Evolutionary conservation across 64 coral and sea anemone genomes (phyloP).

Genomic region (Acropora yongei): DNA sequence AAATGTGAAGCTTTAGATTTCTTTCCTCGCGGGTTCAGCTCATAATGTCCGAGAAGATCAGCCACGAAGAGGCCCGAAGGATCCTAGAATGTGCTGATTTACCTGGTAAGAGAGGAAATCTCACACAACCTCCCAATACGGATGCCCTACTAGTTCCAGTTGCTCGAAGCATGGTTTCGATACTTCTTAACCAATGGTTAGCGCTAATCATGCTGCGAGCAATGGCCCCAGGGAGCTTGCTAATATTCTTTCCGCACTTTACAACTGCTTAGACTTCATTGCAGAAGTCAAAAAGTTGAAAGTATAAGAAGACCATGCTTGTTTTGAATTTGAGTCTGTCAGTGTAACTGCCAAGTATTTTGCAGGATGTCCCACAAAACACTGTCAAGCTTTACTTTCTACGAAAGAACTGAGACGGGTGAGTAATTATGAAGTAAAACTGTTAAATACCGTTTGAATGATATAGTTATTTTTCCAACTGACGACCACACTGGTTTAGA

Average conservation of each 20-base stretch:
- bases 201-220: too few species aligned
- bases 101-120: conserved; percentile 24
- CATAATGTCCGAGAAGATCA: conserved; percentile 6
- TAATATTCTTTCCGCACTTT: too few species aligned
- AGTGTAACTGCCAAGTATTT: background rate
- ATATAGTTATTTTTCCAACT: too few species aligned
- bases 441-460: background rate
- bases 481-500: too few species aligned
- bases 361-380: background rate
- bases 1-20: background rate
- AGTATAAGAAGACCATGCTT: too few species aligned
- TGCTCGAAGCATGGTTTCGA: too few species aligned
- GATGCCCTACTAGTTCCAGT: too few species aligned
- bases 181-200: too few species aligned
- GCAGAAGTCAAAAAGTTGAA: too few species aligned
- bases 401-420: background rate
- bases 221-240: too few species aligned
- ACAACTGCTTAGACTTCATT: too few species aligned
- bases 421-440: background rate
- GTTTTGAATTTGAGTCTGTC: background rate
- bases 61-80: conserved; percentile 39
- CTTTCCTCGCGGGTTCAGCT: background rate
- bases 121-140: too few species aligned
- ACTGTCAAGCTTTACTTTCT: background rate
- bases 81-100: conserved; percentile 38